Evolutionary conservation across 1,140 invertebrate species (phyloP).

Genomic region (Archegozetes longisetosus): DNA sequence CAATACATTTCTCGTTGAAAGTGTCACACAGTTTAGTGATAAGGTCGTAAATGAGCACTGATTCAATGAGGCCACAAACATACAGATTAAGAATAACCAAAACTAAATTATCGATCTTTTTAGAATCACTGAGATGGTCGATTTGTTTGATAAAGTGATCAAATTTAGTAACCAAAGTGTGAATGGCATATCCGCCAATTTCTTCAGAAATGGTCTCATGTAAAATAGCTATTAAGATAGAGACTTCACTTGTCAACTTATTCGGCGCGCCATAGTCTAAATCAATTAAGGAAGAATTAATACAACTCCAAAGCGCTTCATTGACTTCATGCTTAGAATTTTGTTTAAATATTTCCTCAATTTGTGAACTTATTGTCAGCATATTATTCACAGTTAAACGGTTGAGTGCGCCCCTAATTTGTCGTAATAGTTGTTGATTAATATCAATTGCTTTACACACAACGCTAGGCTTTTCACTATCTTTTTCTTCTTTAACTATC

Average conservation of each 20-base stretch:
- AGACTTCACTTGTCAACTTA: slow-evolving; percentile 12
- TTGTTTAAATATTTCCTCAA: slow-evolving; percentile 9
- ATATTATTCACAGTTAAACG: slow-evolving; percentile 11
- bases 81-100: slow-evolving; percentile 13
- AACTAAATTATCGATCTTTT: slow-evolving; percentile 14
- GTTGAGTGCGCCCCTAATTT: slow-evolving; percentile 15
- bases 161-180: slow-evolving; percentile 7
- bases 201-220: slow-evolving; percentile 12
- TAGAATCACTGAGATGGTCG: neutral
- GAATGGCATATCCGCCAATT: slow-evolving; percentile 12
- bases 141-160: slow-evolving; percentile 1
- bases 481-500: neutral
- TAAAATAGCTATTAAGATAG: slow-evolving; percentile 15
- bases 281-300: slow-evolving; percentile 3
- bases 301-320: slow-evolving; percentile 4
- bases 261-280: neutral
- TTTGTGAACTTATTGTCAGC: slow-evolving; percentile 1
- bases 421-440: neutral
- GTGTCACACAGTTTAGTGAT: slow-evolving; percentile 3
- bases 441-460: neutral
- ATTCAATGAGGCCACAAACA: slow-evolving; percentile 5
- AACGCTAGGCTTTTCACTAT: neutral
- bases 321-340: neutral
- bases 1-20: slow-evolving; percentile 16
- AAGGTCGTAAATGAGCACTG: slow-evolving; percentile 14